Conservation (phyloP, 2,888 invertebrate species). For the Sussaba pulchella region DNA sequence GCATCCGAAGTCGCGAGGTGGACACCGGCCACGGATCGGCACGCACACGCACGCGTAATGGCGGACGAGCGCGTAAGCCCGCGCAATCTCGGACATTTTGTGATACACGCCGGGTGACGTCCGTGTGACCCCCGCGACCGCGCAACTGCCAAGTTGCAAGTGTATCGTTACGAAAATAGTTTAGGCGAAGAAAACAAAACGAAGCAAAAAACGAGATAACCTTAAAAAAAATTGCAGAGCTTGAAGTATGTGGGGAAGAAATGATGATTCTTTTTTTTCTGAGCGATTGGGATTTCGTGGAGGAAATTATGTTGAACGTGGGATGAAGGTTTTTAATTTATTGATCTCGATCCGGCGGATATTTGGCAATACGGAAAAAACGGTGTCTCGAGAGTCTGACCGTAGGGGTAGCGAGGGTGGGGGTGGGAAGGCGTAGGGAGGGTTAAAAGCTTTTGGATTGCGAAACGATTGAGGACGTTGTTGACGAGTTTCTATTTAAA, state of each 20-base stretch:
- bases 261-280: not conserved
- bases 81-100: slow-evolving; percentile 48
- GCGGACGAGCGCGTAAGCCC: slow-evolving; percentile 18
- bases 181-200: no score
- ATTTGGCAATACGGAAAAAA: slow-evolving; percentile 65
- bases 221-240: not conserved
- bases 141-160: slow-evolving; percentile 27
- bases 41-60: slow-evolving; percentile 45
- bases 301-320: no score
- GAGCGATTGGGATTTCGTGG: no score
- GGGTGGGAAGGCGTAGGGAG: slow-evolving; percentile 49
- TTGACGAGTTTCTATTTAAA: no score
- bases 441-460: slow-evolving; percentile 66
- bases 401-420: slow-evolving; percentile 61
- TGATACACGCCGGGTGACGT: not conserved
- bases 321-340: slow-evolving; percentile 33
- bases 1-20: slow-evolving; percentile 45
- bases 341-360: slow-evolving; percentile 63
- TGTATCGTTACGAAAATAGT: slow-evolving; percentile 20
- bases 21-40: slow-evolving; percentile 9
- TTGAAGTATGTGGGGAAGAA: not conserved
- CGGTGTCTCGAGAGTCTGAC: slow-evolving; percentile 23
- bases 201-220: no score
- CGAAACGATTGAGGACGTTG: slow-evolving; percentile 62
- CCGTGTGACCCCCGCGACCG: slow-evolving; percentile 22